These are phyloP conservation scores for Danio kyathit DNA, from an alignment of 2,797 vertebrate genomes.

Conservation along the genomic window DNA sequence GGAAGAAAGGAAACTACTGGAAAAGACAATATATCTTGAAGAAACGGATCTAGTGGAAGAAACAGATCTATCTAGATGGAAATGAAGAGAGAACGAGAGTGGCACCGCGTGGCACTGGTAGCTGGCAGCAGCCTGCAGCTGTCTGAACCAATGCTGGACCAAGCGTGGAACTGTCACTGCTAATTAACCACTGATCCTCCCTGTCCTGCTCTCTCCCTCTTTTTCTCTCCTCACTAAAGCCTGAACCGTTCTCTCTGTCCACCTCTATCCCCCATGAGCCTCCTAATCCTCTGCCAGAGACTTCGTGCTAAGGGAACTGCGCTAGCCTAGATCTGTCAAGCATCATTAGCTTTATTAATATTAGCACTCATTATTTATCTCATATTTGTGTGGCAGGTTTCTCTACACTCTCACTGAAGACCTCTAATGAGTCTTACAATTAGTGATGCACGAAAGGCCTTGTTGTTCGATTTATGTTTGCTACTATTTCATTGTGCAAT, in stretches of 20 bases:
- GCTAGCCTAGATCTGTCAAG: slow-evolving; percentile 78
- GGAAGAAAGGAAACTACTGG: too few relatives aligned
- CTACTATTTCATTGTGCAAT: not conserved
- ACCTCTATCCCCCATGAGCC: slow-evolving; percentile 32
- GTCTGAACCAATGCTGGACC: slow-evolving; percentile 44
- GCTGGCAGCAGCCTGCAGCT: slow-evolving; percentile 48
- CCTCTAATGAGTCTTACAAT: not conserved
- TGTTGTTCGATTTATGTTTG: slow-evolving; percentile 23
- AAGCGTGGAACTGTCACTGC: slow-evolving; percentile 48
- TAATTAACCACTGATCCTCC: slow-evolving; percentile 54
- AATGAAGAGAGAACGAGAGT: slow-evolving; percentile 4
- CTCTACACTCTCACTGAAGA: not conserved
- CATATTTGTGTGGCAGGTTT: slow-evolving; percentile 56
- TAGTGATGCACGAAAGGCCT: not conserved
- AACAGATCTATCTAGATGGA: slow-evolving; percentile 27
- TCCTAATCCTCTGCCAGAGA: slow-evolving; percentile 61
- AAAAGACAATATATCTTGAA: too few relatives aligned
- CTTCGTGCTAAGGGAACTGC: slow-evolving; percentile 68
- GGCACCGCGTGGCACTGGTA: slow-evolving; percentile 11
- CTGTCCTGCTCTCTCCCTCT: slow-evolving; percentile 9
- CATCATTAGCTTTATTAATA: slow-evolving; percentile 71
- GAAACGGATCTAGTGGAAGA: not conserved
- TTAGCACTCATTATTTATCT: slow-evolving; percentile 55
- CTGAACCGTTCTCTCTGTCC: slow-evolving; percentile 34
- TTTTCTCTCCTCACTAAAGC: slow-evolving; percentile 23